Base-by-base conservation (phyloP, 2,797 vertebrate species). In the Spea hammondii region DNA sequence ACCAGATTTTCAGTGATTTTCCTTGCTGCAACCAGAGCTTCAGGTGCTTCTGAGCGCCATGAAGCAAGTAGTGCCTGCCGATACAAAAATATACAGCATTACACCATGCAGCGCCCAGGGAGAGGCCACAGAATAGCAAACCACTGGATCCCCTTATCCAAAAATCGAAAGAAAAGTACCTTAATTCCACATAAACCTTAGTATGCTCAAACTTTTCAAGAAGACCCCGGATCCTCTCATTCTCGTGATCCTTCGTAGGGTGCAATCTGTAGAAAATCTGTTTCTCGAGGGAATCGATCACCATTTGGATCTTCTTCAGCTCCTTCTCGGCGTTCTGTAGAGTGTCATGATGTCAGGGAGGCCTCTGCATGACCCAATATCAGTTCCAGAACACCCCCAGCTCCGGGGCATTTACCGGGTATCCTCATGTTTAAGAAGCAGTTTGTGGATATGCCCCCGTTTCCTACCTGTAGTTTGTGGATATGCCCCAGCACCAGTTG, bases 1-100 rank as follows among this genome's bases (percentile, higher is more conserved):
- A 10, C 74, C 74, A 77, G 6, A 72, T 55, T 74, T 82, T 82
- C 54, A 82, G 1, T 5, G 8, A 6, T n/a, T 65, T 82, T 8
- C 74, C 69, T n/a, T 69, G 49, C 13, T 57, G 47, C 45, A 72
- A 13, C 12, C 76, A 82, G 0, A 13, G 3, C 1, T 9, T 13
- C 5, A 77, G 67, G n/a, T 69, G 48, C 32, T 11, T 59, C 47
- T 64, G 17, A 4, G 45, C 54, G 4, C 6, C 45, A 17, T 8
- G 55, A 32, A 77, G 64, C 44, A 57, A 44, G 59, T 55, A 13
- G 32, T 4, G 49, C 45, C 79, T 82, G 69, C 4, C 44, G 7
- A 44, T 10, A 53, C 51, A 53, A 53, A 53, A 53, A 53, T 53
- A 53, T 53, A 53, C 51, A 32, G 32, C 32, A 32, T 32, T 32